A percentile compares a stretch with the other conserved stretches of the same genome.
Conservation (phyloP, 2,888 invertebrate genomes). For the Protodeltote pygarga region DNA sequence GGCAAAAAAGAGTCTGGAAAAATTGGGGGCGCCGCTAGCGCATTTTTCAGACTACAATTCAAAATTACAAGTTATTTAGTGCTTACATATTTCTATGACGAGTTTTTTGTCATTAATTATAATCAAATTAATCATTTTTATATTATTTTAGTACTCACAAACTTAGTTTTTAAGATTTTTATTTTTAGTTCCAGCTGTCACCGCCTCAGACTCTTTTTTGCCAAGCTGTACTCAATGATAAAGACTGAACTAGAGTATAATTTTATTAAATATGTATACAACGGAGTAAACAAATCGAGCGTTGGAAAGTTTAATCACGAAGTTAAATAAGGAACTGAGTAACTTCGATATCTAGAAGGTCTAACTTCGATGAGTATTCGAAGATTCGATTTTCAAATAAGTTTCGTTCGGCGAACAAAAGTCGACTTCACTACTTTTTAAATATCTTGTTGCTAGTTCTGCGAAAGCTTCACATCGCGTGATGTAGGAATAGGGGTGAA, state of each 20-base stretch:
- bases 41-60: no score
- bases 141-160: no score
- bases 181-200: no score
- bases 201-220: no score
- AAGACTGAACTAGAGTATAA: constrained; percentile 43
- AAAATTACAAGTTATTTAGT: no score
- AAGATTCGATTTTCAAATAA: constrained; percentile 55
- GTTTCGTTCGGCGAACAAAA: constrained; percentile 16
- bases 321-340: constrained; percentile 61
- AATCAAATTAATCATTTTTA: no score
- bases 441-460: constrained; percentile 51
- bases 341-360: constrained; percentile 37
- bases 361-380: constrained; percentile 60
- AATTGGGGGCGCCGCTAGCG: no score
- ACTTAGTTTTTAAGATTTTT: no score
- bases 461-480: constrained; percentile 74
- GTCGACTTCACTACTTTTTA: constrained; percentile 35
- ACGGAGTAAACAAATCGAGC: constrained; percentile 46
- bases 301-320: constrained; percentile 51
- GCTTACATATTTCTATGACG: no score
- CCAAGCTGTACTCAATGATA: constrained; percentile 29
- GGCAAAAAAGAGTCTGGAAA: no score
- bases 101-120: no score
- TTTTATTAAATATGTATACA: constrained; percentile 33
- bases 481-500: constrained; percentile 63